Evolutionary conservation across 2,113 vertebrate species (phyloP).

Genomic region (Ptilonorhynchus violaceus): DNA sequence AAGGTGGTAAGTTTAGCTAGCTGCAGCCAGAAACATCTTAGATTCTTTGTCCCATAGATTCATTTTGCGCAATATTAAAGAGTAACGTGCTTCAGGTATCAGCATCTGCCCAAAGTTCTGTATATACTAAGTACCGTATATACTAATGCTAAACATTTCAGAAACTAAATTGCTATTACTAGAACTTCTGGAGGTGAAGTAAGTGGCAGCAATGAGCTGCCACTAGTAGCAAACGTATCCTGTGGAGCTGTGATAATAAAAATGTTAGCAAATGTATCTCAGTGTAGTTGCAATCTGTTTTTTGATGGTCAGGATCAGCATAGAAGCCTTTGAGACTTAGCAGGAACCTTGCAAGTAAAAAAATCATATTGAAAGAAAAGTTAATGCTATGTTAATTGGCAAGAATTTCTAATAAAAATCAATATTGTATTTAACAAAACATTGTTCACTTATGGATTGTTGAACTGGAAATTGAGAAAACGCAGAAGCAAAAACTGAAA

Average conservation of each 20-base stretch:
- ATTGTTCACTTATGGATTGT: background rate
- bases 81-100: background rate
- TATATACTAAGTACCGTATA: background rate
- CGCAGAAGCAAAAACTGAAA: background rate
- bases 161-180: background rate
- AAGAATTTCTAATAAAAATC: background rate
- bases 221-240: background rate
- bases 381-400: background rate
- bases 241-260: background rate
- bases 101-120: background rate
- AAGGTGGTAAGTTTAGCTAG: background rate
- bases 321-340: background rate
- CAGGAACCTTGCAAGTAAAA: background rate
- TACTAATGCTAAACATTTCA: background rate
- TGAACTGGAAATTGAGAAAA: background rate
- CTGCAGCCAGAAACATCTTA: background rate
- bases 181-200: background rate
- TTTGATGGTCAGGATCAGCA: background rate
- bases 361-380: background rate
- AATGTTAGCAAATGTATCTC: background rate
- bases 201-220: background rate
- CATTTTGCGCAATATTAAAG: background rate
- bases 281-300: background rate
- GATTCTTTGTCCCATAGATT: background rate
- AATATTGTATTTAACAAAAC: background rate